These are phyloP conservation scores for Aphaenogaster rudis DNA, from an alignment of 1,140 invertebrate genomes.

Conservation along the genomic window DNA sequence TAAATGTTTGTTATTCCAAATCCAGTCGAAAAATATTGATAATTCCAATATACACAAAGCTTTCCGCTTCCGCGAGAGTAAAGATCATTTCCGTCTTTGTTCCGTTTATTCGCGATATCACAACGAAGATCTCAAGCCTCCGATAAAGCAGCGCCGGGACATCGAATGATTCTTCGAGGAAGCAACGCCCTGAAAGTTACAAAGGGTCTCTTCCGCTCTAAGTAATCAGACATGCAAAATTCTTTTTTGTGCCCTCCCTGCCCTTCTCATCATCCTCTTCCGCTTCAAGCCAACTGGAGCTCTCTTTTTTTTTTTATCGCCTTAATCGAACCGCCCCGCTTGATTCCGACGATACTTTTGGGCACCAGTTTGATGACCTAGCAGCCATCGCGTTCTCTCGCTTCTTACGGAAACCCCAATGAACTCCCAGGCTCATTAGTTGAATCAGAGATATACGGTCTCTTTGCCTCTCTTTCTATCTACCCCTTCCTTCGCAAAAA, in stretches of 20 bases:
- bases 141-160: conserved; percentile 65
- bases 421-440: conserved; percentile 72
- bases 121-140: conserved; percentile 35
- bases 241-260: conserved; percentile 70
- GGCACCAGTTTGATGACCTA: conserved; percentile 67
- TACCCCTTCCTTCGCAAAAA: conserved; percentile 37
- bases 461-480: neutral
- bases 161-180: conserved; percentile 71
- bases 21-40: neutral
- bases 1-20: neutral
- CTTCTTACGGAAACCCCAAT: conserved; percentile 14
- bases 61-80: neutral
- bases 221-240: conserved; percentile 79
- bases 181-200: conserved; percentile 69
- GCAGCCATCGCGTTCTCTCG: neutral
- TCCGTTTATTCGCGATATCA: conserved; percentile 19
- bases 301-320: neutral
- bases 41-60: neutral
- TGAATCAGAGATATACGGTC: conserved; percentile 64
- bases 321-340: conserved; percentile 71
- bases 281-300: neutral
- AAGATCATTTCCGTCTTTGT: conserved; percentile 14
- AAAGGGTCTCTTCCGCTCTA: conserved; percentile 72
- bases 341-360: conserved; percentile 71
- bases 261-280: conserved; percentile 23